Evolutionary conservation across 2,888 invertebrate species (phyloP), one percentile per base, ranked within the genome.

Genomic region (Caenorhabditis sp.): DNA sequence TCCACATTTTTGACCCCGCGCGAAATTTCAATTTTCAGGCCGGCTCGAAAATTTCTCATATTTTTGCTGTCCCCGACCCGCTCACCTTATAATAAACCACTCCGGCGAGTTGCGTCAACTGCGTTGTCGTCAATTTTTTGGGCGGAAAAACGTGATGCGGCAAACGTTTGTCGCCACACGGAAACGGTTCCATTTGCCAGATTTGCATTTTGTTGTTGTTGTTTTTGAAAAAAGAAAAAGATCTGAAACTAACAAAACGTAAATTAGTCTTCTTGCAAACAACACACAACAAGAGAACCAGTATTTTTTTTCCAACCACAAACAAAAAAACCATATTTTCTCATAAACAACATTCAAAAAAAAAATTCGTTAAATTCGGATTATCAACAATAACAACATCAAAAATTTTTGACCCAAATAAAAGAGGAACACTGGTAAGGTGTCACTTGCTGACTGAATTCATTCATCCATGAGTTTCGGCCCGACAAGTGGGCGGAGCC

Each of bases 11-110:
- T n/a, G n/a, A n/a, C n/a, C n/a, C 21, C 12, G 26, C 5, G 10
- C 31, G 5, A 31, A 4, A 31, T 31, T 4, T 4, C 4, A 31
- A 4, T 6, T 31, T 31, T 31, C 31, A 10, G 10, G 31, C 31
- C 10, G 10, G 4, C 31, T 31, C 5, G 31, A 6, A 4, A 4
- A 31, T 31, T 31, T 6, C 10, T 31, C 31, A 31, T 31, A 31
- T 31, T 31, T 31, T 10, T 19, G 50, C 6, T 4, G 4, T 4
- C 50, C 50, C 50, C 50, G 3, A 5, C 50, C 50, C 50, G 6
- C 50, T 53, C 12, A 95, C 95, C 90, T 92, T 90, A 88, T 93
- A 94, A 89, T 95, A 93, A 89, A 95, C 93, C 12, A 95, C 94
- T 23, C 95, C 95, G 36, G 93, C 92, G 86, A 90, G 89, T 77